Evolutionary conservation across 1,140 invertebrate species (phyloP), one percentile per base, ranked within the genome.

Genomic region (Drosophila chauvacae): DNA sequence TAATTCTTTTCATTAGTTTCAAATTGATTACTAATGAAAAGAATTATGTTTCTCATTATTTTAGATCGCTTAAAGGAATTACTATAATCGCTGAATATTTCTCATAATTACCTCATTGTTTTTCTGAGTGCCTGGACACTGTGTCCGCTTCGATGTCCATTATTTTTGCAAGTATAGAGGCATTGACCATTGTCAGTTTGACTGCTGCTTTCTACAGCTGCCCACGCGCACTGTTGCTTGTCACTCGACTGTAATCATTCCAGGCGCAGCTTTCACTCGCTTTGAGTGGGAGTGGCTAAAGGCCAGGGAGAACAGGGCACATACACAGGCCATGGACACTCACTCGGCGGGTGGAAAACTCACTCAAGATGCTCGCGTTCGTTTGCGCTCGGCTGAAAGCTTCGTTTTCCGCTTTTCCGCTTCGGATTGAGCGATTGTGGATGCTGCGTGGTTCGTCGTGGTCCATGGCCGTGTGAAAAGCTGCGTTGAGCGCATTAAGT

Each of bases 401-500:
- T 77, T 69, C 64, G 78, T 62, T 44, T 65, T 61, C 57, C 57
- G 41, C 44, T 66, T 57, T 30, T 44, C 60, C 58, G 69, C 47
- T 75, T 60, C 69, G 71, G 65, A 30, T 65, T 26, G 62, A 65
- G 62, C 58, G 39, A 44, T 23, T 74, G 56, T 48, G 59, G 63
- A 80, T 84, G 66, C 58, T 48, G 63, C 76, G 84, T 53, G 62
- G 78, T 74, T 90, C 79, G 70, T 74, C 79, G 70, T 74, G 71
- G 87, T 91, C 88, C 90, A 91, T 90, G 88, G 84, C 77, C 88
- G 88, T 91, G 90, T 76, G 84, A 90, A 91, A 91, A 91, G 81
- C 81, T 90, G 81, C 76, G 85, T 88, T 85, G 88, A 91, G 88
- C 88, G 88, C 88, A 91, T 91, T 91, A 91, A 91, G 90, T 91